phyloP scores from a whole-genome alignment of 2,888 invertebrate genomes.

The Camponotus fellah region DNA sequence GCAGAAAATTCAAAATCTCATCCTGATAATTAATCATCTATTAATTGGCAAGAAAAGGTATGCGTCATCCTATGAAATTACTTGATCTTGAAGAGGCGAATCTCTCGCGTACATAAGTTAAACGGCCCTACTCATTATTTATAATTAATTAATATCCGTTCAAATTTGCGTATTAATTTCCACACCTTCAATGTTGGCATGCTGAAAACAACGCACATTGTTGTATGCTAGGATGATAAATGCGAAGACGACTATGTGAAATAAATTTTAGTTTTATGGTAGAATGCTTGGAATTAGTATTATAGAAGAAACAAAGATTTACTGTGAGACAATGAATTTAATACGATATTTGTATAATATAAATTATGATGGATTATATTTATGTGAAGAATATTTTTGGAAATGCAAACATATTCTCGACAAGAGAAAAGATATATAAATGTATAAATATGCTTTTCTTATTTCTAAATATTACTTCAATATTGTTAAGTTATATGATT shows the following conservation, averaged over 20 bases:
- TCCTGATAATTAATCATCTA: slow-evolving; percentile 83
- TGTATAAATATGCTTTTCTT: background rate
- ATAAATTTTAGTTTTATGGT: slow-evolving; percentile 38
- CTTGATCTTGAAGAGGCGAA: slow-evolving; percentile 73
- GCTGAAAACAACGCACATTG: slow-evolving; percentile 45
- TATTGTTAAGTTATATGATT: background rate
- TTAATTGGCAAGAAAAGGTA: slow-evolving; percentile 84
- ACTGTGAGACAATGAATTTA: slow-evolving; percentile 42
- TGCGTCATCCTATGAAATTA: slow-evolving; percentile 80
- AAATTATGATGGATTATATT: slow-evolving; percentile 38
- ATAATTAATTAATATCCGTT: slow-evolving; percentile 81
- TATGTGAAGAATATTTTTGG: background rate
- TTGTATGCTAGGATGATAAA: slow-evolving; percentile 47
- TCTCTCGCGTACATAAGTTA: slow-evolving; percentile 57
- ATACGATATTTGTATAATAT: slow-evolving; percentile 14
- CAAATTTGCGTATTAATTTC: slow-evolving; percentile 59
- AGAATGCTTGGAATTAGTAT: slow-evolving; percentile 32
- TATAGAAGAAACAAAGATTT: slow-evolving; percentile 46
- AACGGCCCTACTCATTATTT: slow-evolving; percentile 77
- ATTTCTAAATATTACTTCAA: background rate
- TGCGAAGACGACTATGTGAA: slow-evolving; percentile 31
- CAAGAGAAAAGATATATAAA: background rate
- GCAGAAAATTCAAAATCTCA: slow-evolving; percentile 81
- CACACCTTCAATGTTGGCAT: slow-evolving; percentile 21
- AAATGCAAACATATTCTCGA: background rate